Percentiles rank a stretch among this genome's conserved stretches.
Evolutionary conservation across 2,113 vertebrate species (phyloP).

Genomic region (Cathartes aura): DNA sequence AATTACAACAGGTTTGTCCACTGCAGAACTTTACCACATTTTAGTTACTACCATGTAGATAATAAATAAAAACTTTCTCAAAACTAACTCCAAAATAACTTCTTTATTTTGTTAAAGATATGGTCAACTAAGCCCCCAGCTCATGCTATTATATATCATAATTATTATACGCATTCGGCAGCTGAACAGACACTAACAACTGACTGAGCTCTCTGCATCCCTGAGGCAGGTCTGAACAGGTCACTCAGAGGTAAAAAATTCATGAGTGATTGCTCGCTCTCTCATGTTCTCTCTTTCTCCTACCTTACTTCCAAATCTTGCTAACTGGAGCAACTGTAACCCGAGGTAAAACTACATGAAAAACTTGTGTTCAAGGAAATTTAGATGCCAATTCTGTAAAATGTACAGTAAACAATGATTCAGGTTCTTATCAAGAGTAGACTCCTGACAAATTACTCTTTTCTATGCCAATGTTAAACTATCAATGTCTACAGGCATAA

Average conservation of each 20-base stretch:
- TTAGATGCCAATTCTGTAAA: not conserved
- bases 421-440: not conserved
- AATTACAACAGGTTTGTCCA: not conserved
- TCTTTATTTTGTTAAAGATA: not conserved
- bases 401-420: not conserved
- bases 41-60: not conserved
- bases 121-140: not conserved
- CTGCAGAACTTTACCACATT: not conserved
- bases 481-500: not conserved
- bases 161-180: not conserved
- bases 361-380: not conserved
- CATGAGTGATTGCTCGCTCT: fast-evolving
- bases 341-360: not conserved
- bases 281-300: not conserved
- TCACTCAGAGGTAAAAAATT: not conserved
- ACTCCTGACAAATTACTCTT: not conserved
- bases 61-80: not conserved
- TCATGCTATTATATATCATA: not conserved
- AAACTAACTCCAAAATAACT: not conserved
- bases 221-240: not conserved
- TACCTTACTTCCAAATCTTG: not conserved
- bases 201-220: not conserved
- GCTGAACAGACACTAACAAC: not conserved
- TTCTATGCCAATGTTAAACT: not conserved
- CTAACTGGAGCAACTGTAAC: not conserved